Conservation (phyloP, 2,113 vertebrate genomes). For the Microtus oregoni region DNA sequence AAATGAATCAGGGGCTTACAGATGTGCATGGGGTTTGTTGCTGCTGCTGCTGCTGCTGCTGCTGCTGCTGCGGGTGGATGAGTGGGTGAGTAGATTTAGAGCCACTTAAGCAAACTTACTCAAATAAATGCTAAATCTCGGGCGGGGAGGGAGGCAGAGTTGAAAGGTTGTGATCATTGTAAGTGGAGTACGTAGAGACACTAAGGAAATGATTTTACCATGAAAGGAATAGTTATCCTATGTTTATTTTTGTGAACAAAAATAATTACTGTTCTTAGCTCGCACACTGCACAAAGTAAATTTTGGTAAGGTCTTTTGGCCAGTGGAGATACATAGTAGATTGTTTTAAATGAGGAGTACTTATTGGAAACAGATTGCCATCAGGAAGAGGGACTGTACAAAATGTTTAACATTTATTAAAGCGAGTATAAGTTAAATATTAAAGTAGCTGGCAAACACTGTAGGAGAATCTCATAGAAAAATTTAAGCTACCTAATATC, state of each 20-base stretch:
- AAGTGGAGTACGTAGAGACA: not conserved
- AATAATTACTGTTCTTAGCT: not conserved
- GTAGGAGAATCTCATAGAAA: constrained; percentile 7
- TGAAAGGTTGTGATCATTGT: constrained; percentile 42
- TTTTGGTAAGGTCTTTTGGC: constrained; percentile 32
- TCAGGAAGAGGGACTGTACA: not conserved
- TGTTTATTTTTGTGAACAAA: too few species aligned
- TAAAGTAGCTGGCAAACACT: constrained; percentile 39
- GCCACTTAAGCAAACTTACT: constrained; percentile 46
- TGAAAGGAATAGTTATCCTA: too few species aligned
- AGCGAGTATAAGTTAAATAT: not conserved
- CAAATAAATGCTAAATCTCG: constrained; percentile 23
- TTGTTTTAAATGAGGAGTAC: constrained; percentile 18
- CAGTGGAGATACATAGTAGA: not conserved
- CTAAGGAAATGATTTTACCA: not conserved
- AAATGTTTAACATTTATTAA: constrained; percentile 30
- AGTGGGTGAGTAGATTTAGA: not conserved
- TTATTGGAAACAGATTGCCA: constrained; percentile 28
- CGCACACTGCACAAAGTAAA: constrained; percentile 36
- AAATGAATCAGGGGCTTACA: constrained; percentile 19
- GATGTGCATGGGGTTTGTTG: not conserved
- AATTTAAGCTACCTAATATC: constrained; percentile 11
- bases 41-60: not conserved
- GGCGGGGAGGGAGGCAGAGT: not conserved
- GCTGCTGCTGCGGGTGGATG: not conserved